Conservation (phyloP, 2,797 vertebrate species). For the Eidolon dupreanum region DNA sequence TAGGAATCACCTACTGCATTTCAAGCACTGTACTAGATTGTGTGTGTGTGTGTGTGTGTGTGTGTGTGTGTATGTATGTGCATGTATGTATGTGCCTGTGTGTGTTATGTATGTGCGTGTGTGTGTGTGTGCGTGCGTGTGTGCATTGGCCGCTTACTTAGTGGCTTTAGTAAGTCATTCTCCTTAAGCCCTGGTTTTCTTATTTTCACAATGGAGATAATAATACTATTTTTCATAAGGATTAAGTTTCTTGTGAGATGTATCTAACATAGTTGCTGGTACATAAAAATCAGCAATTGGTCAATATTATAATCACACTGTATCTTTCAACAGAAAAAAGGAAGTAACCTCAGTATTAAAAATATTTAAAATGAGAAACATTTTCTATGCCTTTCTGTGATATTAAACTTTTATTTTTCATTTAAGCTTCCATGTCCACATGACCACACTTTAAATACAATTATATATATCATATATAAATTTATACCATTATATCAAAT, state of each 20-base stretch:
- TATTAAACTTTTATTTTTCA: neutral
- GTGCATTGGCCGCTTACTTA: neutral
- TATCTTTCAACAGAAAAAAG: neutral
- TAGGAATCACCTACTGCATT: neutral
- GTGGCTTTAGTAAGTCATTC: neutral
- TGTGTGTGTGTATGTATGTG: rapidly evolving
- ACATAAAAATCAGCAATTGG: neutral
- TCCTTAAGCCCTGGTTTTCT: neutral
- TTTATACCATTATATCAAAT: neutral
- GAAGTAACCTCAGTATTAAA: neutral
- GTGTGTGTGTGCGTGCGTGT: rapidly evolving
- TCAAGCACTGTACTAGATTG: neutral
- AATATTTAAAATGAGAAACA: neutral
- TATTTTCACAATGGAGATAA: neutral
- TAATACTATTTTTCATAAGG: neutral
- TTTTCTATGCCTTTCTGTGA: neutral
- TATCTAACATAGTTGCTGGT: neutral
- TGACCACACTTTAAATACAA: neutral
- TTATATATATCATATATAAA: neutral
- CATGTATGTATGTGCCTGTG: neutral
- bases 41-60: neutral
- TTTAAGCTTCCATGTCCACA: neutral
- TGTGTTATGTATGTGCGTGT: neutral
- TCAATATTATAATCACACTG: neutral
- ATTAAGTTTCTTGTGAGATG: neutral